These are phyloP conservation scores for Lontra canadensis DNA, from an alignment of 2,113 vertebrate genomes.

Conservation along the genomic window DNA sequence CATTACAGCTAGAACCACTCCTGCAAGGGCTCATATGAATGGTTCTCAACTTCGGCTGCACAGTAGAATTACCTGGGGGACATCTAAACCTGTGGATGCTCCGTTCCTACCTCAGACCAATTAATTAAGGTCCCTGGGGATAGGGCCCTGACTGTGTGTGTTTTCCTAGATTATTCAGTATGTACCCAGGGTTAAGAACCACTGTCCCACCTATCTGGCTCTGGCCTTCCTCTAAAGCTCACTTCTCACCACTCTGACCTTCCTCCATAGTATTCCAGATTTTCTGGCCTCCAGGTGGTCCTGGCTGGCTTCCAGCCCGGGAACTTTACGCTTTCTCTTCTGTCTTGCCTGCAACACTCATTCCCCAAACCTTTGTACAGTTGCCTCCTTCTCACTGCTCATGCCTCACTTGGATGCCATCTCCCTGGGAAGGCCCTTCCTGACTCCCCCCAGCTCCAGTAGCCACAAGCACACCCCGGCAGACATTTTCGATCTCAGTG, in stretches of 20 bases:
- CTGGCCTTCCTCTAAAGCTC: background rate
- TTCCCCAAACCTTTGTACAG: background rate
- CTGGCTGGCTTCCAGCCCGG: background rate
- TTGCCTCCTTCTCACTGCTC: background rate
- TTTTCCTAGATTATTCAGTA: background rate
- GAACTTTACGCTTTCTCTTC: background rate
- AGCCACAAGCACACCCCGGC: accelerated
- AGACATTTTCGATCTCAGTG: background rate
- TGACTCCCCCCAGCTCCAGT: background rate
- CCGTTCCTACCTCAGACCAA: background rate
- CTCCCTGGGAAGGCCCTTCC: background rate
- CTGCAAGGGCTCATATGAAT: background rate
- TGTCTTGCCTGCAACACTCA: background rate
- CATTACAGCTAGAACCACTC: background rate
- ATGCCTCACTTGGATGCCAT: background rate
- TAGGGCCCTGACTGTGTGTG: background rate
- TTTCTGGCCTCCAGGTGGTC: background rate
- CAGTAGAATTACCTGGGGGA: background rate
- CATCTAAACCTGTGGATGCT: background rate
- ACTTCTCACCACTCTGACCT: background rate
- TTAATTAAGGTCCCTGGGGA: background rate
- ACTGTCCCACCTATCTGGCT: background rate
- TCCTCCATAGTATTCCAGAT: background rate
- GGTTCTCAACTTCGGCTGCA: background rate
- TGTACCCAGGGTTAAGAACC: background rate